Evolutionary conservation across 2,888 invertebrate genomes (phyloP), one percentile per base, ranked within the genome.

Genomic region (Drosophila emarginata): DNA sequence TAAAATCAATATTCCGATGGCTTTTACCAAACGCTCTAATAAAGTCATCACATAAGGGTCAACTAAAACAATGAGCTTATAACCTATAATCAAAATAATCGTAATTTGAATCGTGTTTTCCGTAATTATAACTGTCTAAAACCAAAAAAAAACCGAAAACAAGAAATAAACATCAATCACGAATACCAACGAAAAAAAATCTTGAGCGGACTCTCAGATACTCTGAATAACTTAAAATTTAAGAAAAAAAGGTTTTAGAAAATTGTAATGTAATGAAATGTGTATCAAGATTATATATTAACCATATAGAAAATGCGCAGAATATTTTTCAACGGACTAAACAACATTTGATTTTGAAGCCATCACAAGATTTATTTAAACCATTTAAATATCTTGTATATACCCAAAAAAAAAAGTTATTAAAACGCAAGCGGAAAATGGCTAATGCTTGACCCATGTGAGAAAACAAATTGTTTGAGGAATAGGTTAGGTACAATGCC

Each of bases 111-210:
- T 76, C 74, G 65, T 64, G 64, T 64, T 70, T 71, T 80, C 45
- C 45, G 62, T 73, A 84, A 82, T 84, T 80, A 87, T 72, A 72
- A 64, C 54, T 54, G 64, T 66, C 67, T 58, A 32, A 32, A 32
- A 32, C 9, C 1, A 32, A 32, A 32, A 32, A 60, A 53, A 53
- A 73, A 65, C 9, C 1, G 9, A 32, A 32, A 32, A 60, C 39
- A 53, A 73, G 64, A 73, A 73, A 66, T 65, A 74, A 79, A 72
- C 78, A 84, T 87, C 80, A 81, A 78, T 87, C 87, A 87, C 71
- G 78, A 71, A 73, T 21, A 45, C 78, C 60, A 18, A 32, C 60
- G 1, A 32, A 23, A 58, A 53, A 69, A 52, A 63, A 32, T 18
- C 40, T 18, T 15, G 9, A 45, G 9, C 9, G 18, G 7, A n/a